Percentiles rank a stretch among this genome's conserved stretches.
phyloP scores from a whole-genome alignment of 2,888 invertebrate genomes.

The Ennomos erosarius region DNA sequence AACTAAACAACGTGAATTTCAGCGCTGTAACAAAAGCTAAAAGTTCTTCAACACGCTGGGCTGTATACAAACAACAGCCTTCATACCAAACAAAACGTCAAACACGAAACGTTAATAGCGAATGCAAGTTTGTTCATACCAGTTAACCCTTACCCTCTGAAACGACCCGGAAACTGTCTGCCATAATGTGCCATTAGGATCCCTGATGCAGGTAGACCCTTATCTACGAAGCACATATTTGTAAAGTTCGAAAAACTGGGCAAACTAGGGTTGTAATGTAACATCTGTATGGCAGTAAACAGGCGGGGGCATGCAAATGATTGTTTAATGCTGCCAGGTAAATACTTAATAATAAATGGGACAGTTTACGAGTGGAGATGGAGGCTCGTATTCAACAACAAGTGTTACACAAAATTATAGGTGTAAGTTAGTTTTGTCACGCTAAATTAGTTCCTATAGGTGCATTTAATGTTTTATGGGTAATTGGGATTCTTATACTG shows the following conservation, averaged over 20 bases:
- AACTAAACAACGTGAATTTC: no score
- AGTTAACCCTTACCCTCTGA: slow-evolving; percentile 36
- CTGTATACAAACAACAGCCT: background rate
- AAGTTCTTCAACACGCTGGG: no score
- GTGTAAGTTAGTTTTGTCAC: no score
- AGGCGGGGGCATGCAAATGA: slow-evolving; percentile 34
- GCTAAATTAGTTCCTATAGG: no score
- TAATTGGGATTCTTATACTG: no score
- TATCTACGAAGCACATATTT: slow-evolving; percentile 57
- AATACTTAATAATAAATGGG: slow-evolving; percentile 23
- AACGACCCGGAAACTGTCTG: slow-evolving; percentile 55
- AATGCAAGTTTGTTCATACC: slow-evolving; percentile 39
- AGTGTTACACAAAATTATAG: no score
- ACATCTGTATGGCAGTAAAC: slow-evolving; percentile 37
- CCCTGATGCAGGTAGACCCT: slow-evolving; percentile 78
- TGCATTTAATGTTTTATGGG: no score
- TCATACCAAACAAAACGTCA: slow-evolving; percentile 22
- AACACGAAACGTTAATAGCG: slow-evolving; percentile 37
- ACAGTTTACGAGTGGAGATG: background rate
- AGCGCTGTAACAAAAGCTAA: no score
- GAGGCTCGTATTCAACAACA: no score
- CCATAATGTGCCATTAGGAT: slow-evolving; percentile 76
- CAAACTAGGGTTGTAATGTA: slow-evolving; percentile 36
- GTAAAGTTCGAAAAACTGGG: slow-evolving; percentile 58
- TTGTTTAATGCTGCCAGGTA: slow-evolving; percentile 28